Evolutionary conservation across 2,888 invertebrate species (phyloP).

Genomic region (Patella ulyssiponensis): DNA sequence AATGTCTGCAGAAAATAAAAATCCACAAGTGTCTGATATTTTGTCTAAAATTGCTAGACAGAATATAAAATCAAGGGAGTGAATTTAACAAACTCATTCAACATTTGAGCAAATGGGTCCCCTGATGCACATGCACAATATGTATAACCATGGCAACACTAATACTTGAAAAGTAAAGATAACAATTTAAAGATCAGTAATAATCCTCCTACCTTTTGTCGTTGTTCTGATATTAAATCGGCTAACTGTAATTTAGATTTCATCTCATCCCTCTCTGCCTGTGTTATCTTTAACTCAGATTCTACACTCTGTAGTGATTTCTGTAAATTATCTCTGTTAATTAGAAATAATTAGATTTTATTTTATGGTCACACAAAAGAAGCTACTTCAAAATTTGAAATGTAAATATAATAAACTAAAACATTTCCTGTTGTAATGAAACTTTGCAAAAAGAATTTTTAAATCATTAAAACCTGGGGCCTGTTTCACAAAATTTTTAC

Average conservation of each 20-base stretch:
- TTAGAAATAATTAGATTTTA: not conserved
- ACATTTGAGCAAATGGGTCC: no score
- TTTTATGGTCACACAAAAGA: not conserved
- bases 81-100: no score
- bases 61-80: no score
- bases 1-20: no score
- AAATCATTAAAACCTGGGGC: not conserved
- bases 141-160: not conserved
- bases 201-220: conserved; percentile 38
- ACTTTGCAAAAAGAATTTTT: not conserved
- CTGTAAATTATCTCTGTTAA: conserved; percentile 52
- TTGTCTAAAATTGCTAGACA: no score
- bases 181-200: no score
- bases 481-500: no score
- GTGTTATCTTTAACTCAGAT: conserved; percentile 37
- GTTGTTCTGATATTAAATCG: conserved; percentile 42
- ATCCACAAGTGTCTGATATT: no score
- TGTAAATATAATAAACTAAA: no score
- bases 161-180: not conserved
- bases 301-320: conserved; percentile 43
- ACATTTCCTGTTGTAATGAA: not conserved
- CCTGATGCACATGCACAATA: no score
- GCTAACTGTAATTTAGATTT: conserved; percentile 49
- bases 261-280: conserved; percentile 49
- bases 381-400: not conserved